Percentiles rank a stretch among this genome's conserved stretches.
These are phyloP conservation scores for Halocynthia roretzi DNA, from an alignment of 23 tunicate species.

Conservation along the genomic window DNA sequence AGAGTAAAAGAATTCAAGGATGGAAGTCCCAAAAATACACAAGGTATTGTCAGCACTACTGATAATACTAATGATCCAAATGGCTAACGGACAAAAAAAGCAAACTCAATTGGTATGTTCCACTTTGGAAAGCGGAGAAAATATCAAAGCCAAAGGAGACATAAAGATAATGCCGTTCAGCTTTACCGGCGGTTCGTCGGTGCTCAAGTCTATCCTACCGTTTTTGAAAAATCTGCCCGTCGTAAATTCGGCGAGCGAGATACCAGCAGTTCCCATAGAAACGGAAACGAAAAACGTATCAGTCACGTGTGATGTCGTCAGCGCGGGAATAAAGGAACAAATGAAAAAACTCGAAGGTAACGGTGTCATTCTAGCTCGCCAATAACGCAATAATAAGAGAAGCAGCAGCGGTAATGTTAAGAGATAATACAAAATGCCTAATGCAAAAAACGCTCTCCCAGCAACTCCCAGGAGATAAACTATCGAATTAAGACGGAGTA, in stretches of 20 bases:
- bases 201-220: neutral
- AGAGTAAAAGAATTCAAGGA: no score
- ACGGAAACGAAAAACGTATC: constrained; percentile 1
- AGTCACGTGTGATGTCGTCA: constrained; percentile 3
- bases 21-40: no score
- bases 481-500: no score
- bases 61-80: no score
- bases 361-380: neutral
- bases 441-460: no score
- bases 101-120: neutral
- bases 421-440: neutral
- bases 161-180: neutral
- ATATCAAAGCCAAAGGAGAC: constrained; percentile 1
- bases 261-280: neutral
- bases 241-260: neutral
- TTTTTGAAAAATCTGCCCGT: constrained; percentile 1
- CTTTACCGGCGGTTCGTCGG: neutral
- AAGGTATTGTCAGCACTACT: no score
- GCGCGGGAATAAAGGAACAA: neutral
- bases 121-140: neutral
- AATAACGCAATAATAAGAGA: neutral
- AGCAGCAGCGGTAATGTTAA: neutral
- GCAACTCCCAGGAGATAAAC: no score
- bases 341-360: constrained; percentile 5
- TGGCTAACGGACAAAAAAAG: neutral